Evolutionary conservation across 53 echinoderm and acorn worm genomes (phyloP).

Genomic region (Temnopleurus reevesii): DNA sequence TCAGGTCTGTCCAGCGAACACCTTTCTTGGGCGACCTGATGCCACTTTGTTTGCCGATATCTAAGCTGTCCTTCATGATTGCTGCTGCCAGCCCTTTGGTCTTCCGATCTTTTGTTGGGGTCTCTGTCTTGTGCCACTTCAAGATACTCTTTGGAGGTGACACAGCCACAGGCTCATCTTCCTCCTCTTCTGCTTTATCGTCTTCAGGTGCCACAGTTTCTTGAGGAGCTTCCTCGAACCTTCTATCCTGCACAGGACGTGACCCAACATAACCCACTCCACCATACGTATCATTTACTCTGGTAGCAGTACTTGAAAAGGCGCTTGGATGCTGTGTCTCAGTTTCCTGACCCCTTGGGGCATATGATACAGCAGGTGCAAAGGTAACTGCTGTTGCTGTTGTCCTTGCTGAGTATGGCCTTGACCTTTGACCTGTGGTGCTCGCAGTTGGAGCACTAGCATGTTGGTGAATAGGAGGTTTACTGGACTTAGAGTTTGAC

Average conservation of each 20-base stretch:
- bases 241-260: neutral
- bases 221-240: conserved; percentile 41
- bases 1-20: conserved; percentile 88
- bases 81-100: conserved; percentile 35
- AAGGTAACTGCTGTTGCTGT: conserved; percentile 72
- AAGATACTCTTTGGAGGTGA: conserved; percentile 81
- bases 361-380: conserved; percentile 61
- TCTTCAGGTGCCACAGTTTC: neutral
- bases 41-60: conserved; percentile 70
- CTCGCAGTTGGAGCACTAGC: conserved; percentile 34
- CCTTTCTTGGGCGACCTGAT: conserved; percentile 68
- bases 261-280: neutral
- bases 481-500: conserved; percentile 13
- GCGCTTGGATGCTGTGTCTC: neutral
- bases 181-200: neutral
- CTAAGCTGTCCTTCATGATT: conserved; percentile 87
- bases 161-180: neutral
- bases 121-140: conserved; percentile 58
- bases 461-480: conserved; percentile 30
- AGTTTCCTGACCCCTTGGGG: neutral
- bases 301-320: neutral
- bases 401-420: conserved; percentile 76
- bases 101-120: conserved; percentile 13
- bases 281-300: neutral
- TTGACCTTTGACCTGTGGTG: conserved; percentile 26